Evolutionary conservation across 2,113 vertebrate species (phyloP), one percentile per base, ranked within the genome.

Genomic region (Bujurquina vittata): DNA sequence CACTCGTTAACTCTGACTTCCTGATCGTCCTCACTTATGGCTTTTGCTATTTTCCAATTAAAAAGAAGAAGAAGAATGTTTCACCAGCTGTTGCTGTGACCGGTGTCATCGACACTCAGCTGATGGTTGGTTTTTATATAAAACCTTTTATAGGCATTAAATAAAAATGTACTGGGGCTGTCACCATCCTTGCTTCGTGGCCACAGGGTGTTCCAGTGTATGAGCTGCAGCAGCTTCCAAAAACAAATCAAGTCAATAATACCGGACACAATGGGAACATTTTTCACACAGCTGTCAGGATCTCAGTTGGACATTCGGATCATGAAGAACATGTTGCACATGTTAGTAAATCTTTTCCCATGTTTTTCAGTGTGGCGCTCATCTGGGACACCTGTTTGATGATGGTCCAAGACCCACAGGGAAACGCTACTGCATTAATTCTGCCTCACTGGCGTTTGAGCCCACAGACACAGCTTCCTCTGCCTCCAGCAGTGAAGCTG

Each of bases 381-480:
- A 99, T 89, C 96, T 99, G 55, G 98, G 98, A 75, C 98, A 99
- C 91, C 94, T 99, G 91, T 99, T 99, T 84, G 98, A 99, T 0
- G 98, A 99, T 6, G 98, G 98, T 60, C 98, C 98, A 72, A 96
- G 89, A 82, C 98, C 98, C 56, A 98, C 97, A 4, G 97, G 97
- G 79, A 99, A 98, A 89, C 96, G 98, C 73, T 99, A 98, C 94
- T 99, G 98, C 94, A 97, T 99, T 77, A 99, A 99, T 92, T 99
- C 98, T 0, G 97, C 97, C 65, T 97, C 98, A 0, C 88, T 99
- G 93, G 91, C 46, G 22, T 96, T 96, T 83, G 91, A 91, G 79
- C 35, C 89, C 1, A 75, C 90, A 83, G 86, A 83, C 3, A 0
- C 40, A 1, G 54, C 61, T 1, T 1, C 89, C 10, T 18, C 67